These are phyloP conservation scores for Rhagonycha fulva DNA, from an alignment of 2,888 invertebrate species.

Conservation along the genomic window DNA sequence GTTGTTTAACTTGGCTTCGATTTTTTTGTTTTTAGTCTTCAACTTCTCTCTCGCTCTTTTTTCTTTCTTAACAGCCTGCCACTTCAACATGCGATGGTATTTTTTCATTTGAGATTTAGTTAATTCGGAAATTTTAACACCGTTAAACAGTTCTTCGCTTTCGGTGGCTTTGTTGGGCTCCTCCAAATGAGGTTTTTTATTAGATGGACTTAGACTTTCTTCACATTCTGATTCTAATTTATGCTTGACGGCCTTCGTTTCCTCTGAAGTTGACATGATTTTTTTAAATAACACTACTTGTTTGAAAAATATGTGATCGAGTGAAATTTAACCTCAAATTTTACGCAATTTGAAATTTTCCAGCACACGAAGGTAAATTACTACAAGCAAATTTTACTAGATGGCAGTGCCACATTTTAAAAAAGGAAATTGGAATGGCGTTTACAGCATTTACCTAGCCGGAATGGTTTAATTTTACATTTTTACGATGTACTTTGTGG, in stretches of 20 bases:
- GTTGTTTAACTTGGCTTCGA: conserved; percentile 72
- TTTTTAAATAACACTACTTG: background rate
- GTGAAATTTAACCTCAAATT: background rate
- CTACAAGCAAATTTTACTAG: background rate
- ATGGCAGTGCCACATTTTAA: background rate
- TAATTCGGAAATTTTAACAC: conserved; percentile 51
- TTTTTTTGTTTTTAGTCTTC: conserved; percentile 64
- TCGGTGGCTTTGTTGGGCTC: background rate
- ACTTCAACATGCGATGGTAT: conserved; percentile 68
- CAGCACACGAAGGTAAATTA: background rate
- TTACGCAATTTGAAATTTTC: background rate
- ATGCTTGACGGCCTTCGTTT: conserved; percentile 1
- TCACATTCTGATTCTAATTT: background rate
- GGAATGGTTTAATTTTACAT: background rate
- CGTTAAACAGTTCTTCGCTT: conserved; percentile 46
- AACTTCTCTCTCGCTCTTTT: conserved; percentile 75
- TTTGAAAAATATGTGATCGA: background rate
- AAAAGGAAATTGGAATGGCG: background rate
- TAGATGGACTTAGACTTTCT: background rate
- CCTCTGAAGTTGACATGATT: background rate
- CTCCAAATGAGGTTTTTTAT: conserved; percentile 2
- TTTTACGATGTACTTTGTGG: background rate
- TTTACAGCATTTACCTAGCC: background rate
- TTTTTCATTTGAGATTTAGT: conserved; percentile 54
- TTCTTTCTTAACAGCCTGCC: conserved; percentile 70